A percentile compares a stretch with the other conserved stretches of the same genome.
phyloP scores from a whole-genome alignment of 2,888 invertebrate species.

The Apodemia mormo region DNA sequence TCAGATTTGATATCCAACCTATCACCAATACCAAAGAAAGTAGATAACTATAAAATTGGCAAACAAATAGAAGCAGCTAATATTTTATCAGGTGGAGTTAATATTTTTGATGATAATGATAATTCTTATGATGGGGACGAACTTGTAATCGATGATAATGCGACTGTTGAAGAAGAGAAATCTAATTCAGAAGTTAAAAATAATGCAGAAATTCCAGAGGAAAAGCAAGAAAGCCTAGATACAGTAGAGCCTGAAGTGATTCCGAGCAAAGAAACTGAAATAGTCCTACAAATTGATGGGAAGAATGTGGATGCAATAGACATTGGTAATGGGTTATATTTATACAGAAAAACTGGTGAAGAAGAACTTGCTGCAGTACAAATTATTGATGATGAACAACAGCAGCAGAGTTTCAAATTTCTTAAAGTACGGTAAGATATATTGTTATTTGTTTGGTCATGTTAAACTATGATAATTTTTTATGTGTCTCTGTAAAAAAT shows the following conservation, averaged over 20 bases:
- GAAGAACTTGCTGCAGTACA: constrained; percentile 74
- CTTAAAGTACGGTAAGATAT: constrained; percentile 73
- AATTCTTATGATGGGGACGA: constrained; percentile 76
- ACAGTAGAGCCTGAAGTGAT: constrained; percentile 50
- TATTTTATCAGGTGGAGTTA: constrained; percentile 73
- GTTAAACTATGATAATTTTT: no score
- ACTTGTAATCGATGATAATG: constrained; percentile 75
- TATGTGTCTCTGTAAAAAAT: no score
- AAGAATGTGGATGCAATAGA: constrained; percentile 75
- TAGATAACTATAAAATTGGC: constrained; percentile 67
- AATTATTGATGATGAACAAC: constrained; percentile 63
- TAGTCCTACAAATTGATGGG: constrained; percentile 73
- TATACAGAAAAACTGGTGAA: constrained; percentile 69
- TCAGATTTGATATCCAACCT: constrained; percentile 58
- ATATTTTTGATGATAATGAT: constrained; percentile 78
- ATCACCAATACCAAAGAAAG: constrained; percentile 63
- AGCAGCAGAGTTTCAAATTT: constrained; percentile 69
- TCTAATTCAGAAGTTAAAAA: constrained; percentile 46
- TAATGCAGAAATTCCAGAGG: constrained; percentile 43
- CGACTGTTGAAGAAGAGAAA: constrained; percentile 57
- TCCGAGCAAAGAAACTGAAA: constrained; percentile 66
- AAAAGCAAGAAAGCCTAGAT: constrained; percentile 47
- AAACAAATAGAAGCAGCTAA: constrained; percentile 75
- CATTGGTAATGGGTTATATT: constrained; percentile 73
- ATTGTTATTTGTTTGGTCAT: background rate